phyloP scores from a whole-genome alignment of 2,113 vertebrate species.

The Megaleporinus macrocephalus region DNA sequence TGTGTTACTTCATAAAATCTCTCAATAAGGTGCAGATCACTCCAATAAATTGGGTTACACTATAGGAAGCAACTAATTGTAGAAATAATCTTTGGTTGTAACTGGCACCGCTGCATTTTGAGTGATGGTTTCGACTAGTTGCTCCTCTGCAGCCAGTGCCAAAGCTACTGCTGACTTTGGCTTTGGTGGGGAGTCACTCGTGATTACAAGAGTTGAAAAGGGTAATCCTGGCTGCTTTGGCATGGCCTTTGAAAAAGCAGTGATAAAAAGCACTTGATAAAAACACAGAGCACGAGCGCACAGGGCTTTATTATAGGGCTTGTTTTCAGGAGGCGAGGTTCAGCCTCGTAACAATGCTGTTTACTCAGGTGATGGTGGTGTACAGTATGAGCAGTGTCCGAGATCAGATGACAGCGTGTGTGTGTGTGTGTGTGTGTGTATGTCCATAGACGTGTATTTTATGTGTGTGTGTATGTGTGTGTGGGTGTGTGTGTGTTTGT shows the following conservation, averaged over 20 bases:
- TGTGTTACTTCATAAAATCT: too few species aligned
- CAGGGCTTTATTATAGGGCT: slow-evolving; percentile 35
- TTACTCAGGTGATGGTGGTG: slow-evolving; percentile 52
- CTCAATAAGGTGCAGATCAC: too few species aligned
- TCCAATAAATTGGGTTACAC: too few species aligned
- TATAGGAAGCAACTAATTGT: too few species aligned
- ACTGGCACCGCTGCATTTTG: neutral
- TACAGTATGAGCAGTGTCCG: slow-evolving; percentile 32
- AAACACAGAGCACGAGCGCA: neutral
- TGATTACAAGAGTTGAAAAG: slow-evolving; percentile 20
- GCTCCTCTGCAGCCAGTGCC: neutral
- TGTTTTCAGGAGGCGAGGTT: slow-evolving; percentile 24
- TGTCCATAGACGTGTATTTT: slow-evolving; percentile 21
- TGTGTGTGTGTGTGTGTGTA: neutral
- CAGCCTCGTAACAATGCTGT: slow-evolving; percentile 43
- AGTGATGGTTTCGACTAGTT: neutral
- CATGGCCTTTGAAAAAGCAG: slow-evolving; percentile 23
- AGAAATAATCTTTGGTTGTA: too few species aligned
- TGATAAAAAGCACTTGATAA: slow-evolving; percentile 48
- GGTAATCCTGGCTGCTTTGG: slow-evolving; percentile 5
- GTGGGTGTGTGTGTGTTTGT: neutral
- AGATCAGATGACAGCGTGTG: slow-evolving; percentile 39
- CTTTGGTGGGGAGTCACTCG: neutral
- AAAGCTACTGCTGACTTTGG: slow-evolving; percentile 1
- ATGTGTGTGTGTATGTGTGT: neutral